Base-by-base conservation (phyloP, 1,140 invertebrate species). In the Reticulitermes speratus region DNA sequence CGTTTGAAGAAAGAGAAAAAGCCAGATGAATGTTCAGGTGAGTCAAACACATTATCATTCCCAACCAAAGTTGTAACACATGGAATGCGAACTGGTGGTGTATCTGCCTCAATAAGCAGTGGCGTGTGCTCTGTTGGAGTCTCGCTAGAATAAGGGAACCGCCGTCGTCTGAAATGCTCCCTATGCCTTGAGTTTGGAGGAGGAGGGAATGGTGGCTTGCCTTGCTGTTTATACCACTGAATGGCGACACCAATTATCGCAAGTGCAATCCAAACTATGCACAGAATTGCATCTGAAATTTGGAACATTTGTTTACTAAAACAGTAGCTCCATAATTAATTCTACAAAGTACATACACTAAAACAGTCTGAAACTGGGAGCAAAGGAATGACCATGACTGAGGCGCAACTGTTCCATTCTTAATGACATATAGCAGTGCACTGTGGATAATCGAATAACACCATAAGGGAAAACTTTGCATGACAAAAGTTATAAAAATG, bases 121-220 rank as follows among this genome's bases (percentile, higher is more conserved):
- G 65, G 65, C 6, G 65, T 75, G 7, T 30, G 65, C 65, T 75
- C 65, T 75, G 25, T 75, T 16, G 65, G 7, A 6, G n/a, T 25
- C 7, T n/a, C 0, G 65, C 8, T 11, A 30, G 65, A 9, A n/a
- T 8, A 30, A 8, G n/a, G 7, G 65, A 75, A 75, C 65, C 65
- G 9, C 25, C 3, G 25, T 44, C 84, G 25, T 23, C 44, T 55
- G 84, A 30, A 38, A 9, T 0, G 19, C 32, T 23, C 69, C 23
- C 85, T 65, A 44, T n/a, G 23, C 75, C 75, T 44, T 11, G 19
- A 16, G 23, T 32, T 30, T 65, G 84, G 86, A 87, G 83, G 86
- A 82, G 93, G 92, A 9, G 94, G 93, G 89, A 94, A 94, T 6
- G 93, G 93, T 8, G 94, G 92, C 52, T 91, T 90, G 5, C 91